Base-by-base conservation (phyloP, 2,888 invertebrate genomes). In the Cenopis cana region DNA sequence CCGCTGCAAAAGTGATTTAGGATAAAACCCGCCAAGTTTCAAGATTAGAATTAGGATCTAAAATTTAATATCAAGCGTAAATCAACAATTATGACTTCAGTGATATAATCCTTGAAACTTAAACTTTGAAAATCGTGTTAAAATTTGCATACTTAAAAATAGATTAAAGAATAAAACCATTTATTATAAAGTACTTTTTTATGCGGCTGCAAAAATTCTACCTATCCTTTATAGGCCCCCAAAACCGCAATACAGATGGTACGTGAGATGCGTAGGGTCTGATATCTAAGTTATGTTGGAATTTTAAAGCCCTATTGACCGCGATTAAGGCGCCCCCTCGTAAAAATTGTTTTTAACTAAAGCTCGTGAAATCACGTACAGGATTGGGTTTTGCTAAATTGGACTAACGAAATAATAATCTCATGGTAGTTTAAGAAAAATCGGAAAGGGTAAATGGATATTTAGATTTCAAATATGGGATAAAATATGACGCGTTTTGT, bases 241-340 rank as follows among this genome's bases (percentile, higher is more conserved):
- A 81, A 86, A 86, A 83, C 79, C 85, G 89, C 84, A 87, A 90
- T 91, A 88, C 87, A 89, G 91, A 92, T 91, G 81, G 89, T 84
- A 92, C 92, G 92, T 93, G 92, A 90, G 91, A 92, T 91, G 84
- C 77, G 85, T 84, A 72, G 74, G 76, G 77, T 76, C 79, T 77
- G 79, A 80, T 86, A 86, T 85, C 82, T 85, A 83, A 89, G 86
- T 88, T 88, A 90, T 85, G 85, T 79, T 77, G 78, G 82, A 84
- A 87, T 89, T 89, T 90, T 87, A 86, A 89, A 86, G 80, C 80
- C 75, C 72, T 74, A 81, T 81, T 82, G 84, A 81, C 84, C 81
- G 78, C 73, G 75, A 79, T 83, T 81, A 79, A 72, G 77, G 69
- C 78, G 75, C 77, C 79, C 79, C 79, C 77, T 77, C 80, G 79